Percentiles rank a stretch among this genome's conserved stretches.
Evolutionary conservation across 2,113 vertebrate genomes (phyloP).

Genomic region (Mustelus asterias): DNA sequence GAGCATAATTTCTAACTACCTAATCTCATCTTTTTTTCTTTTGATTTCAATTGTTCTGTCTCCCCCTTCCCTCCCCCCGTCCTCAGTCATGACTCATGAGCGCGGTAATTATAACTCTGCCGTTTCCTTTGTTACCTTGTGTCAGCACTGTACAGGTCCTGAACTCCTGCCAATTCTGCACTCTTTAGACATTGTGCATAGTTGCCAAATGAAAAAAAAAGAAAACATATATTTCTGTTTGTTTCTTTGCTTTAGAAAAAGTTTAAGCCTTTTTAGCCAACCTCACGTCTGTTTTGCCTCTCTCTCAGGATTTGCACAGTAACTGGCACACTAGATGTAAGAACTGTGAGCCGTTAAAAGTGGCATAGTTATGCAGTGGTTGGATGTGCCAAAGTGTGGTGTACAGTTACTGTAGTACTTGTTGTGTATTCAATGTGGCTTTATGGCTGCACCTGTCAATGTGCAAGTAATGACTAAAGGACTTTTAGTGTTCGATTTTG

Average conservation of each 20-base stretch:
- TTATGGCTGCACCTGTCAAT: constrained; percentile 57
- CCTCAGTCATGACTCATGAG: constrained; percentile 90
- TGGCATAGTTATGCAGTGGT: constrained; percentile 48
- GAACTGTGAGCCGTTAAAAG: constrained; percentile 55
- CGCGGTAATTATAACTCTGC: constrained; percentile 87
- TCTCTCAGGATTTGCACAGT: constrained; percentile 68
- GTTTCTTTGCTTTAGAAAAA: constrained; percentile 43
- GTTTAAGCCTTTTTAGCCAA: constrained; percentile 43
- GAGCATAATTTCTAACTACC: constrained; percentile 37
- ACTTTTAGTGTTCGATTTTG: constrained; percentile 20
- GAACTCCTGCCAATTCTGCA: constrained; percentile 44
- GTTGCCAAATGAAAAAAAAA: background rate
- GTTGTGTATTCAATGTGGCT: constrained; percentile 59
- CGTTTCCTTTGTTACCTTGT: constrained; percentile 67
- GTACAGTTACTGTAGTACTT: constrained; percentile 50
- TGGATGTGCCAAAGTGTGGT: constrained; percentile 55
- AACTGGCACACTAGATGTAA: constrained; percentile 62
- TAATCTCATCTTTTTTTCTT: constrained; percentile 59
- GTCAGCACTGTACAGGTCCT: constrained; percentile 74
- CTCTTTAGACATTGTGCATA: constrained; percentile 25
- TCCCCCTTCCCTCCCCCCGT: constrained; percentile 47
- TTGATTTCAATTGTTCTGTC: constrained; percentile 69
- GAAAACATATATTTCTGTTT: constrained; percentile 42
- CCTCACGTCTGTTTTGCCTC: constrained; percentile 46
- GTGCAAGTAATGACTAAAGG: constrained; percentile 46